Conservation (phyloP, 2,797 vertebrate species). For the Argyrosomus regius region DNA sequence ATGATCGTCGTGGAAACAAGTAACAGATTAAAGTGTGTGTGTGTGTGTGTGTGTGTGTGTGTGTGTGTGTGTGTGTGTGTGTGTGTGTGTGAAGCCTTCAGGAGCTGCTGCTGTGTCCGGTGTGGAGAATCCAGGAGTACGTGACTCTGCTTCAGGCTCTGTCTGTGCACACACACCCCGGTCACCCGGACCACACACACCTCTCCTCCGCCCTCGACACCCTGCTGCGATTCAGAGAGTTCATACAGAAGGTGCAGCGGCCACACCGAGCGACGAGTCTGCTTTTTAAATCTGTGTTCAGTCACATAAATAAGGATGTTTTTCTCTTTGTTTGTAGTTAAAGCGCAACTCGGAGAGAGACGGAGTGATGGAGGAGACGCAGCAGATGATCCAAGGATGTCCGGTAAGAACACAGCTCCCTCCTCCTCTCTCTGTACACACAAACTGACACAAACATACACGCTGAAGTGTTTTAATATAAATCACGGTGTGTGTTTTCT, state of each 20-base stretch:
- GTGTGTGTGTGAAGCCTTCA: conserved; percentile 83
- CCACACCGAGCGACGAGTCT: background rate
- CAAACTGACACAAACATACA: background rate
- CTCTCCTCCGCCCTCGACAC: conserved; percentile 81
- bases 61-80: conserved; percentile 1
- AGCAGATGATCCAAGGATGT: conserved; percentile 86
- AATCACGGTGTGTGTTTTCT: background rate
- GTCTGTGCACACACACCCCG: conserved; percentile 82
- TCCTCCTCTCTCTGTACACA: background rate
- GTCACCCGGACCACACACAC: conserved; percentile 84
- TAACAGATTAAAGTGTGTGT: no score
- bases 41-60: background rate
- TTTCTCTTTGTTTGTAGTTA: conserved; percentile 77
- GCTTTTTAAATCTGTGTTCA: background rate
- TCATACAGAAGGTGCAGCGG: conserved; percentile 84
- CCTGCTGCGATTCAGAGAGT: conserved; percentile 80
- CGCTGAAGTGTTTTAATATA: background rate
- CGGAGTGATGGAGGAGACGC: conserved; percentile 81
- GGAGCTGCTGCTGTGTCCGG: conserved; percentile 88
- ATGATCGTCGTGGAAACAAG: no score
- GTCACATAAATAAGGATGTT: background rate
- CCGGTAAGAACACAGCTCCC: conserved; percentile 80
- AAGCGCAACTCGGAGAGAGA: conserved; percentile 81
- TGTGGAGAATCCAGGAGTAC: conserved; percentile 88
- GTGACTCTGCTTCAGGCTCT: conserved; percentile 86